Conservation (phyloP, 2,797 vertebrate species). For the Neomorphus geoffroyi region DNA sequence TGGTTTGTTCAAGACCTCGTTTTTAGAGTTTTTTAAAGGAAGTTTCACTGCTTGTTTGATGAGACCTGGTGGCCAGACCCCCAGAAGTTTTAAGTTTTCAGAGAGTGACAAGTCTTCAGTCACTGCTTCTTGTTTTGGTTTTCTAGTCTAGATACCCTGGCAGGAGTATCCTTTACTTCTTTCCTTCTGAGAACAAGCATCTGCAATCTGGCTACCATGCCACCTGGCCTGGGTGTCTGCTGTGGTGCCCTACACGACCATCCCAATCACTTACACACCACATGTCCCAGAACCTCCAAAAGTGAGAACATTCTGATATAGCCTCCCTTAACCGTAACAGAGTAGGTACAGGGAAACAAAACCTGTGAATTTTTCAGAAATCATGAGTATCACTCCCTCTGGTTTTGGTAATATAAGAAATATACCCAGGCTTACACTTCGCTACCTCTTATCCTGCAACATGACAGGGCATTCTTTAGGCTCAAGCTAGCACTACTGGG, state of each 20-base stretch:
- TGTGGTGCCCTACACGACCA: not conserved
- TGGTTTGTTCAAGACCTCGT: not conserved
- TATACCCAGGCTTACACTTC: not conserved
- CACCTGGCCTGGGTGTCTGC: not conserved
- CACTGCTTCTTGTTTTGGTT: not conserved
- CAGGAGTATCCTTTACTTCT: not conserved
- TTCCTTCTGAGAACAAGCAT: not conserved
- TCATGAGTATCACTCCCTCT: not conserved
- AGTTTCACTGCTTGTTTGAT: not conserved
- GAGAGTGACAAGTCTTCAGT: not conserved
- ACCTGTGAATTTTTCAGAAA: not conserved
- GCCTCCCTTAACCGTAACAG: not conserved
- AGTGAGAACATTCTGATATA: not conserved
- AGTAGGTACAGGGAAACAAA: not conserved
- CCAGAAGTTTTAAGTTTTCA: not conserved
- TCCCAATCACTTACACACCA: accelerated
- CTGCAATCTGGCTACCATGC: not conserved
- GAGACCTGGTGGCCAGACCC: not conserved
- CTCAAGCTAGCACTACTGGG: not conserved
- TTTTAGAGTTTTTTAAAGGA: not conserved
- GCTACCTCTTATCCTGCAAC: not conserved
- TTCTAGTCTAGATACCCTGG: not conserved
- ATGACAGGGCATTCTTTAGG: not conserved
- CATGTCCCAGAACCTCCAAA: not conserved
- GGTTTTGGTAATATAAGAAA: not conserved